Percentiles rank a stretch among this genome's conserved stretches.
Evolutionary conservation across 2,113 vertebrate genomes (phyloP).

Genomic region (Eclectus roratus): DNA sequence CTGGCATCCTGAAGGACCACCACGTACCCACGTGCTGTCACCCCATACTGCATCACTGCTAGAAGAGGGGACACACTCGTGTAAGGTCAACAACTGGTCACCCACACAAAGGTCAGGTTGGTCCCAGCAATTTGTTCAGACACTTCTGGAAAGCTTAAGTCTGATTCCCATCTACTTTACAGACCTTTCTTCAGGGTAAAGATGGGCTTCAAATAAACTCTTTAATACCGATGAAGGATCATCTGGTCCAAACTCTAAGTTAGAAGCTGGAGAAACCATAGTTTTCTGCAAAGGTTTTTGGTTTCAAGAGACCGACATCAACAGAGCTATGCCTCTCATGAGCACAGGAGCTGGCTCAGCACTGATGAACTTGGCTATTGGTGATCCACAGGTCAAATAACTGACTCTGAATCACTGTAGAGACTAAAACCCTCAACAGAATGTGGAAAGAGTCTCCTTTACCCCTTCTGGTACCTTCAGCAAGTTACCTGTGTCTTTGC

Average conservation of each 20-base stretch:
- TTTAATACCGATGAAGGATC: background rate
- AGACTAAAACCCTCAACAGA: background rate
- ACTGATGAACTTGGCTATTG: no score
- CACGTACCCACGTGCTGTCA: fast-evolving
- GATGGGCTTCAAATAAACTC: background rate
- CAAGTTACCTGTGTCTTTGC: background rate
- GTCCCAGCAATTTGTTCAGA: background rate
- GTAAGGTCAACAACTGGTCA: background rate
- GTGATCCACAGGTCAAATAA: background rate
- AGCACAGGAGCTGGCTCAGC: background rate
- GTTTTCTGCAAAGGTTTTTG: background rate
- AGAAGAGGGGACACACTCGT: background rate
- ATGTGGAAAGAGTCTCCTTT: background rate
- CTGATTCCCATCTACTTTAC: background rate
- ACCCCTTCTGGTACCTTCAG: background rate
- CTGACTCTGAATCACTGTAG: background rate
- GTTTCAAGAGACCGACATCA: background rate
- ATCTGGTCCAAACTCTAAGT: background rate
- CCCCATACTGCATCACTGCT: background rate
- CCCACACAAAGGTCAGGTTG: background rate
- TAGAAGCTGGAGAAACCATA: background rate
- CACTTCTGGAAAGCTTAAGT: background rate
- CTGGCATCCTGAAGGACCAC: background rate
- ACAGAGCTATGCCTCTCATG: background rate
- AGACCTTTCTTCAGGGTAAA: background rate